These are phyloP conservation scores for Shargacucullia verbasci DNA, from an alignment of 2,888 invertebrate genomes.

Conservation along the genomic window DNA sequence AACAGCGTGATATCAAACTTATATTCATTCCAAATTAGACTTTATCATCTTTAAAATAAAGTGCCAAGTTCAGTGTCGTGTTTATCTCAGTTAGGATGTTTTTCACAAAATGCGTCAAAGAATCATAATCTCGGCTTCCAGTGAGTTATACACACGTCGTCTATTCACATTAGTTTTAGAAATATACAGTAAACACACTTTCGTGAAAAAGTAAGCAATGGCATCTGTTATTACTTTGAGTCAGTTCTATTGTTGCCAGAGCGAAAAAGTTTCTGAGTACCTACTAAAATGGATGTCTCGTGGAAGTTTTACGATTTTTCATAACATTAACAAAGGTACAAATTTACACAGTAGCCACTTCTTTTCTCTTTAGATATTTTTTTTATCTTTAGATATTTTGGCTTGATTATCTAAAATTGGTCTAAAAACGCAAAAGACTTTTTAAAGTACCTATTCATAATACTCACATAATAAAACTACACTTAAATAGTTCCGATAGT, in stretches of 20 bases:
- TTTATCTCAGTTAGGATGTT: slow-evolving; percentile 47
- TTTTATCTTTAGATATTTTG: no score
- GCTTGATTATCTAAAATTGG: no score
- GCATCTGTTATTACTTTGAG: slow-evolving; percentile 54
- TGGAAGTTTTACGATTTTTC: slow-evolving; percentile 23
- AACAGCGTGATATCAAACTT: slow-evolving; percentile 45
- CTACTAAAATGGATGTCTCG: slow-evolving; percentile 34
- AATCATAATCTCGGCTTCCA: slow-evolving; percentile 83
- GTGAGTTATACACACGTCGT: slow-evolving; percentile 78
- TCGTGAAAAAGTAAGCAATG: slow-evolving; percentile 54
- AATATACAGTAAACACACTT: slow-evolving; percentile 76
- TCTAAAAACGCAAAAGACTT: no score
- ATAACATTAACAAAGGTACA: no score
- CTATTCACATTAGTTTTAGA: slow-evolving; percentile 83
- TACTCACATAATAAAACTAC: no score
- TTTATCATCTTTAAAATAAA: slow-evolving; percentile 44
- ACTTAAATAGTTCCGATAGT: neutral
- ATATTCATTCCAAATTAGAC: slow-evolving; percentile 44
- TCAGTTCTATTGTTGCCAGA: slow-evolving; percentile 28
- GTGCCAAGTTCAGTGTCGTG: slow-evolving; percentile 42
- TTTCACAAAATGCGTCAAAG: slow-evolving; percentile 56
- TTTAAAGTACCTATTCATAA: no score
- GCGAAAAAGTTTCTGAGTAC: slow-evolving; percentile 26
- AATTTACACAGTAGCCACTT: no score
- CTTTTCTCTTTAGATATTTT: no score